Base-by-base conservation (phyloP, 2,113 vertebrate genomes). In the Equus quagga region DNA sequence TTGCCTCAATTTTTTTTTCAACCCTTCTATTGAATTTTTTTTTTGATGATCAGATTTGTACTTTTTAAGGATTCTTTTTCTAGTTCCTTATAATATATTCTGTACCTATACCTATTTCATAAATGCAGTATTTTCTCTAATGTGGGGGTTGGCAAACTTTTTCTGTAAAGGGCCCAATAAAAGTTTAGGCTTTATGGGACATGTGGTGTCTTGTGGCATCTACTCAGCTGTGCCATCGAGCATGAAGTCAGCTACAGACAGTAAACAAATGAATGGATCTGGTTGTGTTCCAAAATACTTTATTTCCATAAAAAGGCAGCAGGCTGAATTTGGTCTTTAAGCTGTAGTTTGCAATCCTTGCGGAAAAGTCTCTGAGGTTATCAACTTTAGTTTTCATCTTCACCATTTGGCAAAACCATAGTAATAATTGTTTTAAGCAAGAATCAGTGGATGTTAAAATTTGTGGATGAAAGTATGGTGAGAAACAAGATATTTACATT, bases 201-300 rank as follows among this genome's bases (percentile, higher is more conserved):
- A 4, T 33, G 10, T 2, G 17, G n/a, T 33, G 28, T 58, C 9
- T 54, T 11, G n/a, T n/a, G 15, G 26, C 8, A 13, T 0, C 5
- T 24, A 2, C 49, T 51, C 33, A 3, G 17, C 70, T 46, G 21
- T n/a, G n/a, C 1, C 28, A 8, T 33, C 0, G n/a, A 8, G 8
- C 14, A 1, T 36, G 91, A 62, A 56, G 9, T 56, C 62, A 28
- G 17, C 69, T 18, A 13, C 1, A 19, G 79, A 19, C 14, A 4
- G 6, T 6, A 24, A 8, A 12, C 44, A 15, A 8, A 14, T 8
- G 54, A 24, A 10, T 8, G 64, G 9, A 1, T 11, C 28, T 0
- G 23, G 1, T 28, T 8, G 8, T 49, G 56, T 65, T 41, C 54
- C 31, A 2, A 11, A 33, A 62, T 36, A 15, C 21, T 81, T 36